Percentiles rank a stretch among this genome's conserved stretches.
These are phyloP conservation scores for Xylota sylvarum DNA, from an alignment of 2,888 invertebrate genomes.

Conservation along the genomic window DNA sequence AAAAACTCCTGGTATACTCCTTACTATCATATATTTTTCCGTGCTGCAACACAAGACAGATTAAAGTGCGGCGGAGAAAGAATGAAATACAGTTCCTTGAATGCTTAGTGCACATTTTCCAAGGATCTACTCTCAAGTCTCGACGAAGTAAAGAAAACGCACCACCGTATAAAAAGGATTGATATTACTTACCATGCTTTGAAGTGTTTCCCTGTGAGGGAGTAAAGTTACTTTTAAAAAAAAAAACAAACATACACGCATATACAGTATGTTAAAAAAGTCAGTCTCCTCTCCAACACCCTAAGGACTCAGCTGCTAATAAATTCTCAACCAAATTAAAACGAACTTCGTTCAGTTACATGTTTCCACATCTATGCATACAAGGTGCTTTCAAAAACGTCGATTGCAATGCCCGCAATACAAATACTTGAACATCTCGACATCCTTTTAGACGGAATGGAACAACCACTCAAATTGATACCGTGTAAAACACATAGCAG, in stretches of 20 bases:
- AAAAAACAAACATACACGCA: too few relatives aligned
- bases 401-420: not conserved
- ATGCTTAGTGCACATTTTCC: constrained; percentile 38
- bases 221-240: not conserved
- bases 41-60: constrained; percentile 49
- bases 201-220: not conserved
- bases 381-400: not conserved
- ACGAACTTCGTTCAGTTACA: not conserved
- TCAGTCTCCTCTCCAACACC: not conserved
- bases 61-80: constrained; percentile 35
- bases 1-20: constrained; percentile 16
- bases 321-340: not conserved
- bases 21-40: not conserved
- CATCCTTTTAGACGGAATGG: not conserved
- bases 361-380: too few relatives aligned
- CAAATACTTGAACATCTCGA: not conserved
- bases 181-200: constrained; percentile 21
- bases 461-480: constrained; percentile 22
- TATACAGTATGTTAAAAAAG: not conserved
- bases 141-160: constrained; percentile 10
- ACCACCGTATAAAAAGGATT: constrained; percentile 10
- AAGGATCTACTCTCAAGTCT: constrained; percentile 52
- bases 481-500: constrained; percentile 24
- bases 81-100: constrained; percentile 32
- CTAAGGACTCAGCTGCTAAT: not conserved